Evolutionary conservation across 2,797 vertebrate species (phyloP).

Genomic region (Halcyon chelicuti): DNA sequence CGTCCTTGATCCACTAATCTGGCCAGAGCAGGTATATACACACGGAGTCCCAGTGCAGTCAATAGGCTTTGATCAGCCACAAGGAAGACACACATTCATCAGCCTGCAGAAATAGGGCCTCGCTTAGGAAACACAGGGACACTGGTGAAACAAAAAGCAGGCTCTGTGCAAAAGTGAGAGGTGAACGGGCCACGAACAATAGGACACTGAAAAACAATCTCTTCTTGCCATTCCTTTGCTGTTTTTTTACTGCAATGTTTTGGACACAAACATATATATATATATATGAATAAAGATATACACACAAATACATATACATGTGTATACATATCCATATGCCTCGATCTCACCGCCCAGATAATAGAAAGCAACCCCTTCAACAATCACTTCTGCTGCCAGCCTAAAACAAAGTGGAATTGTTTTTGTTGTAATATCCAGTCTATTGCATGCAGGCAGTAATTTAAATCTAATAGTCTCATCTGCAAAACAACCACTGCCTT

Average conservation of each 20-base stretch:
- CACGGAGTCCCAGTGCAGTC: background rate
- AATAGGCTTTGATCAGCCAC: background rate
- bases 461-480: background rate
- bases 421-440: background rate
- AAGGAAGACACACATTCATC: background rate
- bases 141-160: slow-evolving; percentile 35
- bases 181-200: slow-evolving; percentile 46
- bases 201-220: slow-evolving; percentile 7
- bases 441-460: background rate
- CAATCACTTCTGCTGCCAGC: background rate
- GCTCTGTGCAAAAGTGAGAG: slow-evolving; percentile 26
- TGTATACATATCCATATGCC: background rate
- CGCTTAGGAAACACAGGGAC: background rate
- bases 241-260: background rate
- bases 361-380: background rate
- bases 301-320: accelerated
- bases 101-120: slow-evolving; percentile 15
- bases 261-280: background rate
- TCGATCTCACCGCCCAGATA: background rate
- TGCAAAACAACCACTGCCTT: background rate
- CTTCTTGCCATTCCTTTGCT: background rate
- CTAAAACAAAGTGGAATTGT: background rate
- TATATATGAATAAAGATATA: background rate
- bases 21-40: background rate
- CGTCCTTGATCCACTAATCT: background rate